phyloP scores from a whole-genome alignment of 2,888 invertebrate genomes.

The Pediacus dermestoides region DNA sequence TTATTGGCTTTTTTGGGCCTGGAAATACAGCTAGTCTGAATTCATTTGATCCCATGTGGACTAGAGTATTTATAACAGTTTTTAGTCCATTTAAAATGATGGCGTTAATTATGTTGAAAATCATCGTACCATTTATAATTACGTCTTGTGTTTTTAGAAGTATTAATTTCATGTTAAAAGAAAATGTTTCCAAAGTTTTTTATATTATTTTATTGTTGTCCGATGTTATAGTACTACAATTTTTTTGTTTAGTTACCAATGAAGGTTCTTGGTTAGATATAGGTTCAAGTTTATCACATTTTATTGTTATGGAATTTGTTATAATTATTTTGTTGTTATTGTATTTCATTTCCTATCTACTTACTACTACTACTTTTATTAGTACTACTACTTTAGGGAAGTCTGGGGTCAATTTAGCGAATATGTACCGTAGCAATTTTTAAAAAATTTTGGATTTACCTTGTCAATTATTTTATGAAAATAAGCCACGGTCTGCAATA shows the following conservation, averaged over 20 bases:
- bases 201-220: conserved; percentile 74
- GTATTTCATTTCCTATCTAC: conserved; percentile 57
- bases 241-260: conserved; percentile 84
- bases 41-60: conserved; percentile 92
- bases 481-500: no score
- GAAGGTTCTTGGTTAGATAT: conserved; percentile 97
- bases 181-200: conserved; percentile 62
- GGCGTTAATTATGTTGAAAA: conserved; percentile 78
- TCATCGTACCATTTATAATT: conserved; percentile 73
- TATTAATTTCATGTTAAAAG: conserved; percentile 58
- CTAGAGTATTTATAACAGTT: conserved; percentile 84
- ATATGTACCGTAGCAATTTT: no score
- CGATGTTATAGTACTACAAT: conserved; percentile 80
- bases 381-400: no score
- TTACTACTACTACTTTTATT: conserved; percentile 45
- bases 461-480: no score
- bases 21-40: conserved; percentile 98
- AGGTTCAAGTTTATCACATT: conserved; percentile 90
- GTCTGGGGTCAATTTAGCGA: no score
- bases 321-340: conserved; percentile 67
- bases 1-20: conserved; percentile 90
- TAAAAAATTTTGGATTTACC: no score
- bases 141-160: conserved; percentile 67
- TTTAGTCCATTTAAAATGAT: conserved; percentile 92
- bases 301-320: conserved; percentile 77